Evolutionary conservation across 2,888 invertebrate genomes (phyloP).

Genomic region (Pogonocherus hispidulus): DNA sequence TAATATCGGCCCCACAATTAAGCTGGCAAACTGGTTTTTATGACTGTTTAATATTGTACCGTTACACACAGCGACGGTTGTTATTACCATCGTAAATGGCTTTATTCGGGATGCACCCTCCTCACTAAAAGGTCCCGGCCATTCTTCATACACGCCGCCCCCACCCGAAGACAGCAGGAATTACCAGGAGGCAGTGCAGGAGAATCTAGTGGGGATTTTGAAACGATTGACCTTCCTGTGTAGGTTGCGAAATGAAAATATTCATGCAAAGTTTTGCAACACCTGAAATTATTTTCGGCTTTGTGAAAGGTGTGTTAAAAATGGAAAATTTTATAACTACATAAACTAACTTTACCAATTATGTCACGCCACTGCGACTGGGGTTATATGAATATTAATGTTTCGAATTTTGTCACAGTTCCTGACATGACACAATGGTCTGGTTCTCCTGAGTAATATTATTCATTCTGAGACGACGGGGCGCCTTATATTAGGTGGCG

Average conservation of each 20-base stretch:
- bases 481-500: not conserved
- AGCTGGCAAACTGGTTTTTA: constrained; percentile 25
- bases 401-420: constrained; percentile 53
- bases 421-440: too few relatives aligned
- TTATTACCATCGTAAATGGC: constrained; percentile 49
- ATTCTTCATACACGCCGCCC: constrained; percentile 44
- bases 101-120: constrained; percentile 48
- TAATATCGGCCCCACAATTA: constrained; percentile 26
- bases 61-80: constrained; percentile 23
- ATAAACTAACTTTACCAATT: too few relatives aligned
- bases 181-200: constrained; percentile 25
- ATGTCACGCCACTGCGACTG: not conserved
- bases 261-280: too few relatives aligned
- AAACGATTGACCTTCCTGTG: too few relatives aligned
- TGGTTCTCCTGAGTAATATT: too few relatives aligned
- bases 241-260: too few relatives aligned
- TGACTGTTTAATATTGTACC: constrained; percentile 31
- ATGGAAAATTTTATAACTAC: too few relatives aligned
- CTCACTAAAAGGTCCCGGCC: constrained; percentile 45
- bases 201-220: constrained; percentile 10
- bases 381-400: constrained; percentile 62
- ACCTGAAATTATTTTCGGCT: too few relatives aligned
- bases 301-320: too few relatives aligned
- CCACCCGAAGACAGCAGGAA: constrained; percentile 38
- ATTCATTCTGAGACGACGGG: not conserved